Evolutionary conservation across 2,797 vertebrate species (phyloP), one percentile per base, ranked within the genome.

Genomic region (Melanotaenia parkinsoni): DNA sequence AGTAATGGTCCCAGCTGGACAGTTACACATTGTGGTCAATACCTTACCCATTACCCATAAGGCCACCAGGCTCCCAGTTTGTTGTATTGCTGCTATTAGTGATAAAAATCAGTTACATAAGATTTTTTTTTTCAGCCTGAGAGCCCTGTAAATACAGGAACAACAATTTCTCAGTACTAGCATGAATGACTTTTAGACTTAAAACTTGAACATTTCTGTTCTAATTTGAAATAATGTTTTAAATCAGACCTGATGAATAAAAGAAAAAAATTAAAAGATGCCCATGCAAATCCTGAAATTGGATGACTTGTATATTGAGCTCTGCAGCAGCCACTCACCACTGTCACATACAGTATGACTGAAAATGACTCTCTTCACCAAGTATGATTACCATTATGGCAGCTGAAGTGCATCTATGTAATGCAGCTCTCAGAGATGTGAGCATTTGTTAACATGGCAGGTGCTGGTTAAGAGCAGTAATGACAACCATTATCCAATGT

Each of bases 391-490:
- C 58, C 72, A 88, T 87, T 88, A 76, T 47, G 61, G 45, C 43
- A 43, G 63, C 35, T 82, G 81, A 86, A 88, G 82, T 86, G 76
- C 57, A 61, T 72, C 65, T 77, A 57, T 80, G 50, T 59, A 76
- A 71, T 16, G 58, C 45, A 58, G 56, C 83, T 76, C 72, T 82
- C 60, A 33, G 51, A 68, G 72, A 76, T 51, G 32, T 65, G 57
- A 88, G 79, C 77, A 80, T 85, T 76, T 80, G 79, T 76, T 76
- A 75, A 82, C 77, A 82, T 80, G 75, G 73, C 89, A 89, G 84
- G 65, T 88, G 87, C 69, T 79, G 74, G 70, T 83, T 88, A 79
- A 88, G 77, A 79, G 83, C 81, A 78, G 70, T 86, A 86, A 89
- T 88, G 62, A 83, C 84, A 78, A 80, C 78, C 76, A 86, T 90